Conservation (phyloP, 2,888 invertebrate genomes). For the Lithodes maja region DNA sequence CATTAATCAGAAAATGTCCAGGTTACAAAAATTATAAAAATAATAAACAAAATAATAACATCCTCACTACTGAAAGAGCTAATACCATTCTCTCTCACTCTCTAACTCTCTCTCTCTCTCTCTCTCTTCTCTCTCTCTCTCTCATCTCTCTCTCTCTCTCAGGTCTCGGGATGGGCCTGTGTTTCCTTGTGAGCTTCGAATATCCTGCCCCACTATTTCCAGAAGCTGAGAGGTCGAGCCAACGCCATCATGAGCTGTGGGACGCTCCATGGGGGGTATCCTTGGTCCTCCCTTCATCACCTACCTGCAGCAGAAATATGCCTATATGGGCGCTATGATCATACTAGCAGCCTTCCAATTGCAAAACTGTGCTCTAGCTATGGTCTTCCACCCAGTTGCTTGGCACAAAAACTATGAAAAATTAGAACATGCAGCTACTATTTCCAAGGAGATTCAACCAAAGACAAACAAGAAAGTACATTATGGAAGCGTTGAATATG, state of each 20-base stretch:
- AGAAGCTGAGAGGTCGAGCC: constrained; percentile 35
- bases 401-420: constrained; percentile 35
- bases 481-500: not conserved
- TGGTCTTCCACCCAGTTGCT: constrained; percentile 54
- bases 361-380: constrained; percentile 7
- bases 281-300: constrained; percentile 37
- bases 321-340: constrained; percentile 33
- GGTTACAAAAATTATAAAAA: no score
- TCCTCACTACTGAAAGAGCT: no score
- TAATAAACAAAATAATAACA: no score
- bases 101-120: no score
- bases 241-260: constrained; percentile 32
- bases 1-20: no score
- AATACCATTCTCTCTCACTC: no score
- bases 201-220: constrained; percentile 46
- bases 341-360: constrained; percentile 42
- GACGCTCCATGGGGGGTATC: constrained; percentile 18
- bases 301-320: constrained; percentile 38
- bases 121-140: no score
- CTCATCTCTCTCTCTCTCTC: no score
- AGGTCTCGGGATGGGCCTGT: constrained; percentile 1
- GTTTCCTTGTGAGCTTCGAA: not conserved
- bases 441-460: not conserved
- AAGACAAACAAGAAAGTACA: not conserved
- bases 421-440: not conserved